Evolutionary conservation across 2,888 invertebrate genomes (phyloP), one percentile per base, ranked within the genome.

Genomic region (Charanyca ferruginea): DNA sequence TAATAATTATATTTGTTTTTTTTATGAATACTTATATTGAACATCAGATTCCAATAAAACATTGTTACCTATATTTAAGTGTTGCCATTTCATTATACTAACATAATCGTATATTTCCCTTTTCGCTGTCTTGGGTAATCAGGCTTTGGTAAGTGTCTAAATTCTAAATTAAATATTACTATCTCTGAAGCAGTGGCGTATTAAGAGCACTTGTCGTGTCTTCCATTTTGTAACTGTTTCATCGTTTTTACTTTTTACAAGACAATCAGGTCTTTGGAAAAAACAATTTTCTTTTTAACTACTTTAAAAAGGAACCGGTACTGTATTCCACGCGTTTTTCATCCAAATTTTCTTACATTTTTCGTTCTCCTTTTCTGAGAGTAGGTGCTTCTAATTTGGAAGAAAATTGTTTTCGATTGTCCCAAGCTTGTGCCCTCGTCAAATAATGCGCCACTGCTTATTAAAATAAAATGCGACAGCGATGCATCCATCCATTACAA

Each of bases 71-170:
- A 53, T 51, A 22, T 49, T 41, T 70, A 51, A 60, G 20, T 73
- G 59, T 71, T 68, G 57, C 54, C 58, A 76, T 22, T 60, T 59
- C 73, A 68, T 75, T 68, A 59, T 83, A 86, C 81, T 85, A 84
- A 87, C 84, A 75, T 74, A 71, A 76, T 71, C 74, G 83, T 84
- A 72, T 87, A 72, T 87, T 87, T 87, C 83, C 88, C 84, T 84
- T 85, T 78, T 80, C 86, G 93, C 93, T 91, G 71, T 82, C 92
- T 83, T 83, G 91, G 93, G 87, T 86, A 83, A 85, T 75, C 90
- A 95, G 95, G 95, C 95, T 80, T 91, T 95, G 95, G 95, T 95
- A 93, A 95, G 95, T 94, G 63, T 83, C 86, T 54, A 88, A 87
- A 87, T 87, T 86, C 85, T 66, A 86, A 88, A 87, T 85, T 84